These are phyloP conservation scores for Drosophila mercatorum DNA, from an alignment of 2,888 invertebrate genomes.

Conservation along the genomic window DNA sequence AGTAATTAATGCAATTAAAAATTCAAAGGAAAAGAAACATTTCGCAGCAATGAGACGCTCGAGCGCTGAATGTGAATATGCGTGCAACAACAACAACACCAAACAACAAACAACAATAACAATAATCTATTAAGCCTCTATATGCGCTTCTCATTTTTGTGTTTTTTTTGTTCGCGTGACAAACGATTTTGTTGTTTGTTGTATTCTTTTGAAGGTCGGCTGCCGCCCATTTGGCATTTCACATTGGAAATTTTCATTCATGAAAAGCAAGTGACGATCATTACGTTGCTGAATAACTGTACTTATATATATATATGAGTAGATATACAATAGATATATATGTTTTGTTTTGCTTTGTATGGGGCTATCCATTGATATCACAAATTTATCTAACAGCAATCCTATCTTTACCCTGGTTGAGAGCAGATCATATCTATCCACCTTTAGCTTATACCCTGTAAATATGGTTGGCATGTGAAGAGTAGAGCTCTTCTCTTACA, in stretches of 20 bases:
- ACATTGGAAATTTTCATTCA: slow-evolving; percentile 31
- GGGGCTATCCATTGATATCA: slow-evolving; percentile 60
- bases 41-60: slow-evolving; percentile 40
- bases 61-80: slow-evolving; percentile 4
- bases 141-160: slow-evolving; percentile 50
- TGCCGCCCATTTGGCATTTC: slow-evolving; percentile 16
- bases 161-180: slow-evolving; percentile 69
- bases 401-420: background rate
- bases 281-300: slow-evolving; percentile 6
- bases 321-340: background rate
- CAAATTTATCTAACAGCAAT: slow-evolving; percentile 35
- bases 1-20: slow-evolving; percentile 75
- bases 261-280: slow-evolving; percentile 24
- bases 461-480: too few species aligned
- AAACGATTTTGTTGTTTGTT: slow-evolving; percentile 47
- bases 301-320: background rate
- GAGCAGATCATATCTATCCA: background rate
- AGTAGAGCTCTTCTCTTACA: too few species aligned
- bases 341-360: too few species aligned
- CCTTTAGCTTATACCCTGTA: too few species aligned
- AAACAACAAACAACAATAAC: slow-evolving; percentile 9
- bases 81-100: slow-evolving; percentile 12
- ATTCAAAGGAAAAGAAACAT: background rate
- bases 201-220: slow-evolving; percentile 47
- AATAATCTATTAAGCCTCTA: slow-evolving; percentile 9